Percentiles rank a stretch among this genome's conserved stretches.
These are phyloP conservation scores for Acrocyrtus sp. DNA, from an alignment of 2,888 invertebrate genomes.

Conservation along the genomic window DNA sequence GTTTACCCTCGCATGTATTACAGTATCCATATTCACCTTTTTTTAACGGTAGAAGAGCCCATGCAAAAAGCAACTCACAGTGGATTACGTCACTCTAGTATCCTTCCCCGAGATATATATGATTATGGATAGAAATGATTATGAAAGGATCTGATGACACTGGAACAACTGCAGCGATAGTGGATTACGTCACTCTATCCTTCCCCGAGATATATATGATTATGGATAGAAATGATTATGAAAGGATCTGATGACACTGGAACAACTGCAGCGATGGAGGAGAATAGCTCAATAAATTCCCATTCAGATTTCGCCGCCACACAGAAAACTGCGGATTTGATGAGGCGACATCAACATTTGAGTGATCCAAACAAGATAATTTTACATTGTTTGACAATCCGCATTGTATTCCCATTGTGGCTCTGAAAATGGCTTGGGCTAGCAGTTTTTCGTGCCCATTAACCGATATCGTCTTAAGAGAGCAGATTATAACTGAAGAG, in stretches of 20 bases:
- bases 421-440: too few species aligned
- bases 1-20: too few species aligned
- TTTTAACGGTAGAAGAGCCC: too few species aligned
- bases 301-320: conserved; percentile 8
- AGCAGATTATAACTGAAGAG: too few species aligned
- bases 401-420: conserved; percentile 37
- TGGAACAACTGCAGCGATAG: too few species aligned
- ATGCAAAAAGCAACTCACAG: too few species aligned
- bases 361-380: background rate
- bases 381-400: too few species aligned
- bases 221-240: conserved; percentile 6
- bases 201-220: background rate
- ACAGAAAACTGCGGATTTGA: background rate
- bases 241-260: conserved; percentile 6
- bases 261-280: too few species aligned
- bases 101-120: background rate
- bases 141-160: conserved; percentile 7
- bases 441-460: too few species aligned
- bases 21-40: too few species aligned
- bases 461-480: too few species aligned
- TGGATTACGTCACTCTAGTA: background rate
- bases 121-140: conserved; percentile 8
- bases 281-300: conserved; percentile 26
- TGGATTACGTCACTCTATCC: background rate
- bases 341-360: conserved; percentile 14